Percentiles rank a stretch among this genome's conserved stretches.
Evolutionary conservation across 1,140 invertebrate species (phyloP).

Genomic region (Pygmarrhopalites habei): DNA sequence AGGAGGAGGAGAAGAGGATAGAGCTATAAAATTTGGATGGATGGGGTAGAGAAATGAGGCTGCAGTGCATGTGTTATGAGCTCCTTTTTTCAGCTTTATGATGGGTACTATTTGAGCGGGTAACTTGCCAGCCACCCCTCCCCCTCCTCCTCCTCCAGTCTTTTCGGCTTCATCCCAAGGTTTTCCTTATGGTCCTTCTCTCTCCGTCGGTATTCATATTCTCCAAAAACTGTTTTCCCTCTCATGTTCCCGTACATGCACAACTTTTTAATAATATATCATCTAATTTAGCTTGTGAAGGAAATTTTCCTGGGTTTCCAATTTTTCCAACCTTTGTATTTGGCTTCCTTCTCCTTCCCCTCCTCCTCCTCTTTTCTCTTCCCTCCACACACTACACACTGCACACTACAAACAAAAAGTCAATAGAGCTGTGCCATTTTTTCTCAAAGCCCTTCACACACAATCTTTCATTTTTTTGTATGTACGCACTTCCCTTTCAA

Average conservation of each 20-base stretch:
- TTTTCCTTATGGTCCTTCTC: not conserved
- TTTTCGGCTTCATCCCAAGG: not conserved
- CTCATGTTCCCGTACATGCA: not conserved
- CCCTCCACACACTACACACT: constrained; percentile 19
- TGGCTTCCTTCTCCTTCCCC: constrained; percentile 24
- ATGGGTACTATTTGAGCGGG: constrained; percentile 5
- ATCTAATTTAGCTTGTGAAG: constrained; percentile 38
- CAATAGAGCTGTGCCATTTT: no score
- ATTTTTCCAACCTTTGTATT: constrained; percentile 34
- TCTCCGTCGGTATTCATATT: not conserved
- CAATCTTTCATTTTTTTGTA: no score
- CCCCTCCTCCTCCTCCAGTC: not conserved
- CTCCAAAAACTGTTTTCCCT: not conserved
- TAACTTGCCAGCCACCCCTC: not conserved
- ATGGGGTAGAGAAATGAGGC: not conserved
- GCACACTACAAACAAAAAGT: not conserved
- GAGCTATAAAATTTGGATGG: no score
- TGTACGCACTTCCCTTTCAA: no score
- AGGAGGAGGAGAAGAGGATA: no score
- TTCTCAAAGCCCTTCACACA: not conserved
- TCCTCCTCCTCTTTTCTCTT: constrained; percentile 8
- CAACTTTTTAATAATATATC: constrained; percentile 37
- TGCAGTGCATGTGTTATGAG: constrained; percentile 16
- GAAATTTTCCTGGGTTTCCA: constrained; percentile 33
- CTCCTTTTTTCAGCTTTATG: constrained; percentile 6